Base-by-base conservation (phyloP, 1,140 invertebrate genomes). In the Papilio polyxenes region DNA sequence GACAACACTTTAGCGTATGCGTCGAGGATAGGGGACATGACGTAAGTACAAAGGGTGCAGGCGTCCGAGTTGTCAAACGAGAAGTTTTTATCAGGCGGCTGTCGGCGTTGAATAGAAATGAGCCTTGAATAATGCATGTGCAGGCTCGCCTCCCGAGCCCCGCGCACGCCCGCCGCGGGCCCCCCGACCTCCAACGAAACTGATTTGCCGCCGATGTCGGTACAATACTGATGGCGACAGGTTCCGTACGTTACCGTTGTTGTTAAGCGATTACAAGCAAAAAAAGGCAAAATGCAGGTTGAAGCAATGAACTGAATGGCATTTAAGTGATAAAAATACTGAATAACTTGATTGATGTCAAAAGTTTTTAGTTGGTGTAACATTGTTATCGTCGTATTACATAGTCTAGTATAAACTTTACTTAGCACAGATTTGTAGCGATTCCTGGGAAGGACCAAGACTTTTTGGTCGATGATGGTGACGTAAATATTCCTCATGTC, bases 11-110 rank as follows among this genome's bases (percentile, higher is more conserved):
- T 80, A 65, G 77, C 53, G 77, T 82, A 49, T 85, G 82, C 80
- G 83, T 87, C 80, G 83, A 83, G 83, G 81, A 83, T 83, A 85
- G 87, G 84, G 85, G 86, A 89, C 89, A 92, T 90, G 90, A 91
- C 89, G 88, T 88, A 89, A 89, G 88, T 89, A 93, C 91, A 93
- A 93, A 94, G 92, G 92, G 92, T 92, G 92, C 91, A 92, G 87
- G 90, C 91, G 92, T 92, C 87, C 88, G 84, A 91, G 89, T 92
- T 92, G 92, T 94, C 92, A 92, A 92, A 92, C 92, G 89, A 94
- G 91, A 94, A 94, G 86, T 94, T 94, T 94, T 94, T 94, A 94
- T 93, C 92, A 89, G 87, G 85, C 91, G 90, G 89, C 87, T 91
- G 92, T 93, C 91, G 90, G 65, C 91, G 90, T 92, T 90, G 92